These are phyloP conservation scores for Telmatherina bonti DNA, from an alignment of 2,797 vertebrate species.

Conservation along the genomic window DNA sequence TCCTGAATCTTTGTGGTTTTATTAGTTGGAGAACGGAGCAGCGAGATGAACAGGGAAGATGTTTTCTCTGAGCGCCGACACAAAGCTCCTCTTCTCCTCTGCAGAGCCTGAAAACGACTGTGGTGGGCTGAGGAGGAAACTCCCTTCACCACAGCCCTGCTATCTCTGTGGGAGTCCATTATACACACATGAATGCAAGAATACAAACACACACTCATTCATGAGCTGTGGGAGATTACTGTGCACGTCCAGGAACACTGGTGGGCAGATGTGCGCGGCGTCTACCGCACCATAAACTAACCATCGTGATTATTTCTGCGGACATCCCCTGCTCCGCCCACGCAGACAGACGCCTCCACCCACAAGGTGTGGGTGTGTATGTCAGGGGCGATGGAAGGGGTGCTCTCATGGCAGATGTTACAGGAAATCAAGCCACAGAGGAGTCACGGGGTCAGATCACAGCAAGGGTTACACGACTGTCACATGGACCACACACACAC, in stretches of 20 bases:
- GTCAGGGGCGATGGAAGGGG: slow-evolving; percentile 1
- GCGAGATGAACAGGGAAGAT: slow-evolving; percentile 30
- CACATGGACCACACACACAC: slow-evolving; percentile 35
- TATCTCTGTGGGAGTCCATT: slow-evolving; percentile 77
- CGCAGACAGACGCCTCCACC: slow-evolving; percentile 55
- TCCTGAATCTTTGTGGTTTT: slow-evolving; percentile 6
- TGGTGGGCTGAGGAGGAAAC: slow-evolving; percentile 70
- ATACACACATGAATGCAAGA: slow-evolving; percentile 33
- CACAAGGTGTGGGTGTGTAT: slow-evolving; percentile 39
- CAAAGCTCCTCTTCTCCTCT: slow-evolving; percentile 46
- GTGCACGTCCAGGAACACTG: slow-evolving; percentile 41
- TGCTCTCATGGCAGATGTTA: slow-evolving; percentile 11
- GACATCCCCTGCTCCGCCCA: slow-evolving; percentile 58
- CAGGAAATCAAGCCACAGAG: slow-evolving; percentile 50
- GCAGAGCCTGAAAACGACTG: slow-evolving; percentile 61
- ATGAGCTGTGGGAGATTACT: slow-evolving; percentile 42
- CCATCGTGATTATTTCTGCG: slow-evolving; percentile 55
- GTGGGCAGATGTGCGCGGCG: slow-evolving; percentile 61
- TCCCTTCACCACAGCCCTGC: slow-evolving; percentile 71
- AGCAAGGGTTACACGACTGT: slow-evolving; percentile 20
- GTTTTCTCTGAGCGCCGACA: slow-evolving; percentile 45
- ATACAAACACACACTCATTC: slow-evolving; percentile 15
- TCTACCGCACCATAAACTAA: slow-evolving; percentile 58
- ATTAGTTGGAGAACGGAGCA: slow-evolving; percentile 20
- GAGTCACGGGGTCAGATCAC: slow-evolving; percentile 47